Percentiles rank a stretch among this genome's conserved stretches.
Conservation (phyloP, 1,140 invertebrate species). For the Meloidogyne floridensis region DNA sequence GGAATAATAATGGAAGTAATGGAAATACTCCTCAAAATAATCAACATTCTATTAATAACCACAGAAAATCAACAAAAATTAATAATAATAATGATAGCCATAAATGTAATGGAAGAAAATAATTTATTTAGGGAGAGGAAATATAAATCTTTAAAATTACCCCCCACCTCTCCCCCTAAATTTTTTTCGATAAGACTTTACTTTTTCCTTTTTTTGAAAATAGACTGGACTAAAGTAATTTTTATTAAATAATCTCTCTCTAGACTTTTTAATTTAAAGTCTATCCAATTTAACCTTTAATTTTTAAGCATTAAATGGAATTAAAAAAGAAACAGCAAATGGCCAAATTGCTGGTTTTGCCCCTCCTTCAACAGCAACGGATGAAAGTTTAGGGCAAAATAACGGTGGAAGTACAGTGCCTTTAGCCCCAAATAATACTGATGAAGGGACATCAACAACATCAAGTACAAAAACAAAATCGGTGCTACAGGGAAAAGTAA, state of each 20-base stretch:
- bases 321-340: constrained; percentile 22
- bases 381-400: neutral
- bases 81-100: neutral
- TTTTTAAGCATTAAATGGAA: constrained; percentile 24
- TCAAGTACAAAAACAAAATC: constrained; percentile 52
- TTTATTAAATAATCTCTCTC: too few species aligned
- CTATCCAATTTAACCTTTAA: constrained; percentile 5
- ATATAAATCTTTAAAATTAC: too few species aligned
- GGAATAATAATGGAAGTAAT: constrained; percentile 30
- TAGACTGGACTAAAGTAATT: too few species aligned
- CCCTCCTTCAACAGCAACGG: neutral
- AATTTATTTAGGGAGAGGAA: too few species aligned
- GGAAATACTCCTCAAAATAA: neutral
- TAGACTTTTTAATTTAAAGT: neutral
- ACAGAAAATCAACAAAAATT: constrained; percentile 13
- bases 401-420: constrained; percentile 11
- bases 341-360: constrained; percentile 13
- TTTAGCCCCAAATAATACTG: neutral
- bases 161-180: too few species aligned
- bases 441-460: constrained; percentile 21
- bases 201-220: too few species aligned
- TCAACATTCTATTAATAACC: constrained; percentile 24
- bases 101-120: too few species aligned
- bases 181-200: too few species aligned
- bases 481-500: constrained; percentile 48